Conservation (phyloP, 2,797 vertebrate species). For the Ibycter americanus region DNA sequence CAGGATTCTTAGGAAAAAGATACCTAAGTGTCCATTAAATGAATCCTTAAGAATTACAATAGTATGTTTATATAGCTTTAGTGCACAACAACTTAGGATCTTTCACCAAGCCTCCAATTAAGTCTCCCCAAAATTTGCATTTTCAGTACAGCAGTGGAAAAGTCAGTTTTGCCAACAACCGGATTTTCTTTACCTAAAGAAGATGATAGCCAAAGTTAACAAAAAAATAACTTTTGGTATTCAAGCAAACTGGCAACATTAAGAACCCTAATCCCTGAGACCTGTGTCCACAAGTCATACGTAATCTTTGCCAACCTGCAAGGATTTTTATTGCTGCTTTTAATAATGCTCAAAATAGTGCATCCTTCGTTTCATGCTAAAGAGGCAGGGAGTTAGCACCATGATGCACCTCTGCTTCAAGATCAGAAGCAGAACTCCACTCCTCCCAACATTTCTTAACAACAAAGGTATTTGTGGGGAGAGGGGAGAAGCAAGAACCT, state of each 20-base stretch:
- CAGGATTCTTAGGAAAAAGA: neutral
- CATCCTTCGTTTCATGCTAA: neutral
- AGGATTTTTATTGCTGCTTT: neutral
- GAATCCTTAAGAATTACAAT: neutral
- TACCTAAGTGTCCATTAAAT: neutral
- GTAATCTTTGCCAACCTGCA: neutral
- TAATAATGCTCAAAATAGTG: neutral
- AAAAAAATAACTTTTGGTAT: neutral
- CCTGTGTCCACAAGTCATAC: accelerated
- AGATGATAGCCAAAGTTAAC: neutral
- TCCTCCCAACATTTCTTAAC: neutral
- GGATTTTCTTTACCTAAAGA: neutral
- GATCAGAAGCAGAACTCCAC: neutral
- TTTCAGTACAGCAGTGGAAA: neutral
- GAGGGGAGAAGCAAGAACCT: neutral
- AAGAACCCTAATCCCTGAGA: neutral
- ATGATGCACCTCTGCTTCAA: neutral
- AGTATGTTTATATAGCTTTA: neutral
- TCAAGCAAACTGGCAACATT: neutral
- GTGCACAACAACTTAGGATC: neutral
- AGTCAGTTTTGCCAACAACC: neutral
- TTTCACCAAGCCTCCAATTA: neutral
- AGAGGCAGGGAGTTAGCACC: neutral
- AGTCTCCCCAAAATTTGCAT: neutral
- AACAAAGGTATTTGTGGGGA: neutral